These are phyloP conservation scores for Drosophila mimetica DNA, from an alignment of 2,888 invertebrate genomes.

Conservation along the genomic window DNA sequence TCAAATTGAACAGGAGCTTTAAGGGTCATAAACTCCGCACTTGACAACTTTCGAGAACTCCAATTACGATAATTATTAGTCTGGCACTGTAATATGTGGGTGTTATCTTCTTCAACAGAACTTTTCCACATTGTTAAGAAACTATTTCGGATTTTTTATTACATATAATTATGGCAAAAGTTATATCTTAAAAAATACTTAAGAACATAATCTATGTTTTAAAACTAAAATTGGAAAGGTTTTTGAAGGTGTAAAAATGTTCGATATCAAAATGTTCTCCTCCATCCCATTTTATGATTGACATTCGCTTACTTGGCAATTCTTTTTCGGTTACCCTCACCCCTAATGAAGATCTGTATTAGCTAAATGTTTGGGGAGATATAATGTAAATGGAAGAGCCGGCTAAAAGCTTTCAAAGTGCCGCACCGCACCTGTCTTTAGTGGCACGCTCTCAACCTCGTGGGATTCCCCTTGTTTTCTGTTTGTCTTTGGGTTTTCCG, in stretches of 20 bases:
- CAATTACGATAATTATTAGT: slow-evolving; percentile 37
- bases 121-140: background rate
- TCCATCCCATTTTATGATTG: background rate
- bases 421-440: slow-evolving; percentile 13
- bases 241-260: no score
- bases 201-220: no score
- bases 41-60: slow-evolving; percentile 31
- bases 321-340: slow-evolving; percentile 8
- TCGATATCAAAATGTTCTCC: background rate
- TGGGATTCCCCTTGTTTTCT: slow-evolving; percentile 11
- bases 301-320: slow-evolving; percentile 12
- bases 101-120: background rate
- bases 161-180: no score
- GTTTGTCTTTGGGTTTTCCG: slow-evolving; percentile 2
- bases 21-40: slow-evolving; percentile 28
- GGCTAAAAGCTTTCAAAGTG: slow-evolving; percentile 22
- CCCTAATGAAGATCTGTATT: slow-evolving; percentile 17
- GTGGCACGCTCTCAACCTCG: slow-evolving; percentile 27
- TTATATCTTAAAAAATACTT: no score
- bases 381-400: slow-evolving; percentile 18
- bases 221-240: no score
- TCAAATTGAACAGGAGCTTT: slow-evolving; percentile 22
- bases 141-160: background rate
- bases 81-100: slow-evolving; percentile 14
- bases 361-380: slow-evolving; percentile 28